These are phyloP conservation scores for Trogon melanurus DNA, from an alignment of 2,113 vertebrate genomes.

Conservation along the genomic window DNA sequence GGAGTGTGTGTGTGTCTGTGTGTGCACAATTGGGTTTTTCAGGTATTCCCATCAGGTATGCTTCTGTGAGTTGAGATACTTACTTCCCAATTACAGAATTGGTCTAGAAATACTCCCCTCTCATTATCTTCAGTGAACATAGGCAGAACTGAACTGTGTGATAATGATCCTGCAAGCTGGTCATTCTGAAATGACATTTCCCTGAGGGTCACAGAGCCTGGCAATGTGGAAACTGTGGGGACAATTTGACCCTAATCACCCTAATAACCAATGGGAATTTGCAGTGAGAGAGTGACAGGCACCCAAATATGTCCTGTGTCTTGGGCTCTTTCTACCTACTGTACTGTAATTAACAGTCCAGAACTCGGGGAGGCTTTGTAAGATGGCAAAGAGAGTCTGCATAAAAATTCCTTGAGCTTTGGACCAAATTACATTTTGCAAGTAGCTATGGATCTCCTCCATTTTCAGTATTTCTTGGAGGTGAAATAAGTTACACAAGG, in stretches of 20 bases:
- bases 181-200: background rate
- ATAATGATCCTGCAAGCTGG: background rate
- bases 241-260: background rate
- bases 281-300: background rate
- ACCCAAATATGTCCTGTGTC: background rate
- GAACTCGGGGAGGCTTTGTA: background rate
- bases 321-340: background rate
- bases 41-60: background rate
- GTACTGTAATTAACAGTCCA: background rate
- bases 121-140: background rate
- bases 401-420: background rate
- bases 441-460: background rate
- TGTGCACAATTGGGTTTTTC: background rate
- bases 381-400: background rate
- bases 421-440: background rate
- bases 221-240: background rate
- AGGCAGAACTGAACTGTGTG: background rate
- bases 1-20: background rate
- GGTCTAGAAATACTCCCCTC: background rate
- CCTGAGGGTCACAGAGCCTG: background rate
- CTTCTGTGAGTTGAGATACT: background rate
- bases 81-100: background rate
- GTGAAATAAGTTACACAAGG: background rate
- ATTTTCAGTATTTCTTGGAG: background rate
- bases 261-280: background rate